Evolutionary conservation across 2,888 invertebrate species (phyloP).

Genomic region (Brassicogethes aeneus): DNA sequence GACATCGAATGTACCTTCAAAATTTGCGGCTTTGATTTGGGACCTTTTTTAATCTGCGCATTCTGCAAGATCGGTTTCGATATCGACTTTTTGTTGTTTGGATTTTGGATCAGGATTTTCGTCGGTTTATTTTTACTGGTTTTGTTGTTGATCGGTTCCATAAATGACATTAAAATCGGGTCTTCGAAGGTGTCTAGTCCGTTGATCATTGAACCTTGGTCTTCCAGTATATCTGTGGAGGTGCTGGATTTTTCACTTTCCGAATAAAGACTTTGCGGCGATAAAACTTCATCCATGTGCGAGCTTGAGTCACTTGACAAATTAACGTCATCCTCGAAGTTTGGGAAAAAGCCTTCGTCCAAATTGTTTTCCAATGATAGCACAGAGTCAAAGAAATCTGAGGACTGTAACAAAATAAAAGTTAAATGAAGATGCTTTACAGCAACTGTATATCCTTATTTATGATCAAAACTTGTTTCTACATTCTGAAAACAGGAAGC

Average conservation of each 20-base stretch:
- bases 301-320: conserved; percentile 32
- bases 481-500: no score
- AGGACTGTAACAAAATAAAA: conserved; percentile 37
- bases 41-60: conserved; percentile 24
- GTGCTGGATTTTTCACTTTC: conserved; percentile 65
- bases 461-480: no score
- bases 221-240: conserved; percentile 25
- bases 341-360: conserved; percentile 40
- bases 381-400: conserved; percentile 59
- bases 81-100: conserved; percentile 33
- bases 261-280: conserved; percentile 44
- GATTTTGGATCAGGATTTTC: conserved; percentile 33
- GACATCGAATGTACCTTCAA: conserved; percentile 37
- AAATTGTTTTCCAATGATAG: conserved; percentile 53
- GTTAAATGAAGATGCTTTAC: background rate
- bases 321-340: conserved; percentile 31
- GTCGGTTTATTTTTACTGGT: conserved; percentile 21
- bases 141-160: conserved; percentile 19
- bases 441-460: no score
- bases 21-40: conserved; percentile 26
- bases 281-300: conserved; percentile 31
- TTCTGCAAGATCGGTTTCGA: conserved; percentile 30
- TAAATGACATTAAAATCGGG: conserved; percentile 25
- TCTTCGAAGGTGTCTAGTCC: conserved; percentile 25
- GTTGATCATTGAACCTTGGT: conserved; percentile 21